Conservation (phyloP, 2,113 vertebrate species). For the Galemys pyrenaicus region DNA sequence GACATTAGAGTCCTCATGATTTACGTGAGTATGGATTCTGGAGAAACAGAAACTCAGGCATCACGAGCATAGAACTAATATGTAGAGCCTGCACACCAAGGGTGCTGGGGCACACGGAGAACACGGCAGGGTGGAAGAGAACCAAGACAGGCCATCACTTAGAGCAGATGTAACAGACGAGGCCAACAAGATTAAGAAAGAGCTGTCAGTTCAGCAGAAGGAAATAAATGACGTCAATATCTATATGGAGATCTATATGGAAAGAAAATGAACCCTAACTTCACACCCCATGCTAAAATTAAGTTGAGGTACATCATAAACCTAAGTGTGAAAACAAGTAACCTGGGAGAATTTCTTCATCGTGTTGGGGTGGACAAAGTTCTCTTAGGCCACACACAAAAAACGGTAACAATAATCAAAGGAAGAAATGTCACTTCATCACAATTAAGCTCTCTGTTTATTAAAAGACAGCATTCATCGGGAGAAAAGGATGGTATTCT, state of each 20-base stretch:
- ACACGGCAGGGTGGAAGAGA: neutral
- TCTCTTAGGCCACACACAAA: neutral
- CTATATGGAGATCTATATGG: too few species aligned
- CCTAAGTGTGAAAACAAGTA: neutral
- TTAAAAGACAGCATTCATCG: neutral
- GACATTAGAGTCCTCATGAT: neutral
- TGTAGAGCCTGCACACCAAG: neutral
- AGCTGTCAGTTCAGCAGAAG: too few species aligned
- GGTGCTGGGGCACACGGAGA: rapidly evolving
- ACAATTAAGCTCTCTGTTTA: neutral
- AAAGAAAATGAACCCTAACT: neutral
- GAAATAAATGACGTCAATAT: too few species aligned
- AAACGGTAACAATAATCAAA: neutral
- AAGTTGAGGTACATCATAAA: neutral
- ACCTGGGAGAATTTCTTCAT: neutral
- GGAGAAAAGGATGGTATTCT: neutral
- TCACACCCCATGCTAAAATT: neutral
- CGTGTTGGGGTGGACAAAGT: neutral
- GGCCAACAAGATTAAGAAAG: neutral
- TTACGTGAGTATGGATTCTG: neutral
- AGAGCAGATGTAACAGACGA: neutral
- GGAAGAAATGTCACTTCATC: neutral
- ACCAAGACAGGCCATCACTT: neutral
- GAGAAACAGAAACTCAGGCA: too few species aligned
- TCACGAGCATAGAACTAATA: rapidly evolving